Conservation (phyloP, 2,888 invertebrate species). For the Geotrupes spiniger region DNA sequence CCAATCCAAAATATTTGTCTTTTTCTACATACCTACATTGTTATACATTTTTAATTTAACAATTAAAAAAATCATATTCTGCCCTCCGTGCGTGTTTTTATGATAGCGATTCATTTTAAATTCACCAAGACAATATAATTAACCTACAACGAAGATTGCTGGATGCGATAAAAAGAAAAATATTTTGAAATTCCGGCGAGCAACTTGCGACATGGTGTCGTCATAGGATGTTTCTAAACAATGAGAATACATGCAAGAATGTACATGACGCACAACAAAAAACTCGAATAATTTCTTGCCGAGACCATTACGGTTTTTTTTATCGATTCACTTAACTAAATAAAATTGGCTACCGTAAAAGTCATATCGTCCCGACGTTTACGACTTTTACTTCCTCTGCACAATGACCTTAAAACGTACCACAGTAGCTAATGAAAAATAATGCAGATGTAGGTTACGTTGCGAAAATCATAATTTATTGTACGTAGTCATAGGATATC, state of each 20-base stretch:
- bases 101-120: too few species aligned
- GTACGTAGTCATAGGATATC: too few species aligned
- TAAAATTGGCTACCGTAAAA: slow-evolving; percentile 1
- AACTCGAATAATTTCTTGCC: slow-evolving; percentile 7
- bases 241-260: slow-evolving; percentile 15
- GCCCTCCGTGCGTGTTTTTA: too few species aligned
- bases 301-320: slow-evolving; percentile 7
- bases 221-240: slow-evolving; percentile 17
- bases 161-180: neutral
- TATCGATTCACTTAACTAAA: neutral
- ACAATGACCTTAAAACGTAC: neutral
- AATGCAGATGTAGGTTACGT: too few species aligned
- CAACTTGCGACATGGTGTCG: slow-evolving; percentile 8
- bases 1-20: too few species aligned
- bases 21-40: too few species aligned
- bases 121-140: too few species aligned
- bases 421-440: neutral
- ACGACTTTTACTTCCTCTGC: neutral
- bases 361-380: neutral
- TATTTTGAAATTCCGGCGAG: slow-evolving; percentile 13
- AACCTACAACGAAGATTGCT: too few species aligned
- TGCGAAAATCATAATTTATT: neutral
- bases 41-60: too few species aligned
- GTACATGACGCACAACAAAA: slow-evolving; percentile 15
- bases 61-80: too few species aligned